Evolutionary conservation across 2,888 invertebrate species (phyloP).

Genomic region (Drosophila falleni): DNA sequence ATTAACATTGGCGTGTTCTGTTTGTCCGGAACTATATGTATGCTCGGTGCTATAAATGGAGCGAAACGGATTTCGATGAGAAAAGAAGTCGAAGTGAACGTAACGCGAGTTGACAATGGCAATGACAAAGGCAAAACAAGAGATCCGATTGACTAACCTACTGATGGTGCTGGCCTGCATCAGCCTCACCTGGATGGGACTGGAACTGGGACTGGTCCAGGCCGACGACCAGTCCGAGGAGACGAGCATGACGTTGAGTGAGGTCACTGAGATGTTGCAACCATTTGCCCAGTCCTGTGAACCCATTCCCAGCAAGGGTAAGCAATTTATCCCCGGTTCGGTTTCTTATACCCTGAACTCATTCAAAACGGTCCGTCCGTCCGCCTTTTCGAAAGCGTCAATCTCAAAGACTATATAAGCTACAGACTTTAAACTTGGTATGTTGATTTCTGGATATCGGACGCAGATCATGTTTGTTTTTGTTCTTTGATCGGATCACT

Average conservation of each 20-base stretch:
- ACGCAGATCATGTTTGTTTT: no score
- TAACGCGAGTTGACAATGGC: not conserved
- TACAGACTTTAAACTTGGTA: no score
- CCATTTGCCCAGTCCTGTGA: slow-evolving; percentile 65
- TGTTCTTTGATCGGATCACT: no score
- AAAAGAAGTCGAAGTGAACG: slow-evolving; percentile 1
- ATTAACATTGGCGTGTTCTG: slow-evolving; percentile 4
- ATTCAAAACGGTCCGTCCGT: no score
- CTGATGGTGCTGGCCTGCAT: slow-evolving; percentile 42
- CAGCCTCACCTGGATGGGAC: not conserved
- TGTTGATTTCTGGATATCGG: no score
- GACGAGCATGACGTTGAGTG: slow-evolving; percentile 54
- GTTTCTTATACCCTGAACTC: no score
- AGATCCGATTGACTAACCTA: slow-evolving; percentile 11
- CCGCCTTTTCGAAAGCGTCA: no score
- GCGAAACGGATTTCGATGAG: not conserved
- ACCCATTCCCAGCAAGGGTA: slow-evolving; percentile 54
- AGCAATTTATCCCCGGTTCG: no score
- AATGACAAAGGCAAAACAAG: slow-evolving; percentile 13
- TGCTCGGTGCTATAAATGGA: slow-evolving; percentile 13
- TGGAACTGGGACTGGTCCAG: slow-evolving; percentile 22
- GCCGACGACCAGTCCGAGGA: slow-evolving; percentile 56
- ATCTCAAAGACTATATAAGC: no score
- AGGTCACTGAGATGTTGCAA: slow-evolving; percentile 62
- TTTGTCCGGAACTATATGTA: not conserved